A percentile compares a stretch with the other conserved stretches of the same genome.
These are phyloP conservation scores for Anhinga anhinga DNA, from an alignment of 2,113 vertebrate genomes.

Conservation along the genomic window DNA sequence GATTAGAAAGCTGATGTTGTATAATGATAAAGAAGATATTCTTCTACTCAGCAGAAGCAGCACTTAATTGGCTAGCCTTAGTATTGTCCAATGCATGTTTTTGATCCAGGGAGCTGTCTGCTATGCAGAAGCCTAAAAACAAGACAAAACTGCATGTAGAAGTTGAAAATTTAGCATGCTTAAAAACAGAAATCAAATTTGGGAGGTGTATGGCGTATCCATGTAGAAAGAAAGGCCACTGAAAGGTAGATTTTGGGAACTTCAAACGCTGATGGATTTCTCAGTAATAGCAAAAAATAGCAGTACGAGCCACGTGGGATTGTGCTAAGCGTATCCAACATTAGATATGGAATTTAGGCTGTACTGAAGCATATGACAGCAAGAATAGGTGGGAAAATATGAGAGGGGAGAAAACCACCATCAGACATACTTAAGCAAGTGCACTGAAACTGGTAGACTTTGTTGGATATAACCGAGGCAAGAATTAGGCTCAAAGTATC, in stretches of 20 bases:
- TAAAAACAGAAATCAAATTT: background rate
- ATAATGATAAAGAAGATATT: background rate
- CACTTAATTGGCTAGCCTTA: background rate
- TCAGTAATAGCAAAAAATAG: background rate
- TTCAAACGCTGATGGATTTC: background rate
- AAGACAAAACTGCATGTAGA: background rate
- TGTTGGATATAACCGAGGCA: background rate
- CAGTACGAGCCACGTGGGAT: background rate
- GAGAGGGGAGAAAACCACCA: background rate
- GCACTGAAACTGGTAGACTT: background rate
- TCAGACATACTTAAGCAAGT: background rate
- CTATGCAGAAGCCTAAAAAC: background rate
- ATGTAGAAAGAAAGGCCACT: background rate
- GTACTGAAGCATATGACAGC: background rate
- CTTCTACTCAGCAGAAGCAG: background rate
- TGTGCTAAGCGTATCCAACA: background rate
- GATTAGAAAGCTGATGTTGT: background rate
- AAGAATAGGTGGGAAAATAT: background rate
- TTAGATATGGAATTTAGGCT: background rate
- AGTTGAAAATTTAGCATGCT: background rate
- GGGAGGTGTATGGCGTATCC: background rate
- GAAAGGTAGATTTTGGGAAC: background rate
- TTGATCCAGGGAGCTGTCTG: background rate
- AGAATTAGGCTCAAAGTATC: conserved; percentile 40
- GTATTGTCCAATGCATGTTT: background rate